Percentiles rank a stretch among this genome's conserved stretches.
phyloP scores from a whole-genome alignment of 2,113 vertebrate species.

The Myocastor coypus region DNA sequence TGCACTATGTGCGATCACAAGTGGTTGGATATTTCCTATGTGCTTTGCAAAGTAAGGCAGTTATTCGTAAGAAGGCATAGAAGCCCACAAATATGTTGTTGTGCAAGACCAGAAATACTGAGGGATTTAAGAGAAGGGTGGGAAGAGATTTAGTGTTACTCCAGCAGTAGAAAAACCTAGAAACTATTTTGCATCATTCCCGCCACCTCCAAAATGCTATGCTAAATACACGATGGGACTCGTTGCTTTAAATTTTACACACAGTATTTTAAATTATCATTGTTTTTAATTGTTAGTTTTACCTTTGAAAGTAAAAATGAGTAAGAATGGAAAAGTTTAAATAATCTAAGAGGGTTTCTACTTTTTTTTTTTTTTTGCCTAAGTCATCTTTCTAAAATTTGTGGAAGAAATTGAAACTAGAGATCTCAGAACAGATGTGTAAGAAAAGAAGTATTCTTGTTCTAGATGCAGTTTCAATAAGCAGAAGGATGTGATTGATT shows the following conservation, averaged over 20 bases:
- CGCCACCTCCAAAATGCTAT: slow-evolving; percentile 64
- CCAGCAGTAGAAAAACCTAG: slow-evolving; percentile 77
- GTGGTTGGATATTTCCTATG: slow-evolving; percentile 64
- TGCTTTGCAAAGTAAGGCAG: slow-evolving; percentile 66
- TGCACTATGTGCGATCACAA: slow-evolving; percentile 58
- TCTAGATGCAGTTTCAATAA: slow-evolving; percentile 25
- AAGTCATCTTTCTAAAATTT: slow-evolving; percentile 58
- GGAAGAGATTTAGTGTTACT: slow-evolving; percentile 76
- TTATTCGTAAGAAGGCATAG: slow-evolving; percentile 73
- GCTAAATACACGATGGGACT: slow-evolving; percentile 66
- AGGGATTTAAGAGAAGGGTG: slow-evolving; percentile 78
- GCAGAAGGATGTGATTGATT: neutral
- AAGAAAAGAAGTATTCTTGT: slow-evolving; percentile 64
- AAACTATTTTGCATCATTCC: slow-evolving; percentile 11
- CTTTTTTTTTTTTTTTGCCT: slow-evolving; percentile 27
- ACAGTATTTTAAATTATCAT: slow-evolving; percentile 65
- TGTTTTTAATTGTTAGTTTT: slow-evolving; percentile 61
- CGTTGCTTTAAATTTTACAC: slow-evolving; percentile 70
- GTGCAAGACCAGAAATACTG: slow-evolving; percentile 81
- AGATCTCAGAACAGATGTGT: slow-evolving; percentile 38
- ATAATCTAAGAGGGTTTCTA: neutral
- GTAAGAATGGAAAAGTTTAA: slow-evolving; percentile 67
- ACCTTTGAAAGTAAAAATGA: slow-evolving; percentile 61
- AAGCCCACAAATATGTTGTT: slow-evolving; percentile 70
- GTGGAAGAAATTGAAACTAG: slow-evolving; percentile 27